Base-by-base conservation (phyloP, 1,140 invertebrate genomes). In the Meloidogyne floridensis region DNA sequence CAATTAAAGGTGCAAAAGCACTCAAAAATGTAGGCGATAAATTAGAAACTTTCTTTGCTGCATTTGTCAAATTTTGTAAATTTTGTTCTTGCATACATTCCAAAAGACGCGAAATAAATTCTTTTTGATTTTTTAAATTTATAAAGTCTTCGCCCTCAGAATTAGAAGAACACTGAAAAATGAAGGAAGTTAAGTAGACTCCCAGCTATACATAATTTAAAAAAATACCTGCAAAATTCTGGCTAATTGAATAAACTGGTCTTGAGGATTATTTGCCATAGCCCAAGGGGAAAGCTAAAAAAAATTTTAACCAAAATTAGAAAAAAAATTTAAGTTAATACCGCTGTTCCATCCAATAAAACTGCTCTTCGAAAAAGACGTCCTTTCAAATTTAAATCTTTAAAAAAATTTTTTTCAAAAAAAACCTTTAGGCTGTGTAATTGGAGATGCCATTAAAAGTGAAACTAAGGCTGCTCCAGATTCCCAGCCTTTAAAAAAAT, bases 31-130 rank as follows among this genome's bases (percentile, higher is more conserved):
- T 91, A 0, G 91, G 91, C 20, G 90, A 86, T 11, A 87, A 77
- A 10, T 90, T 86, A 13, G 87, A 80, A 10, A 91, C 87, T 56
- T 95, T 87, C 13, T 81, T 79, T 13, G 88, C 94, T 11, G 94
- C 93, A 3, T 92, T 91, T 87, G 95, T 93, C 3, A 97, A 79
- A 92, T 94, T 92, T 56, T 94, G 93, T 70, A 95, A 92, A 0
- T 94, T 93, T 69, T 89, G 88, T 15, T 88, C 88, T 76, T 88
- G 88, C 32, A 88, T 83, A 75, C 87, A 87, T 51, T 77, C 54
- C 3, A 87, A n/a, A 59, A 87, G 81, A n/a, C 81, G 75, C 2
- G 86, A 81, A 10, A 80, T 81, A 3, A 87, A 69, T 80, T 80
- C 82, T 43, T 83, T 83, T 53, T 71, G 20, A 43, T 72, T 71